Base-by-base conservation (phyloP, 30 jellyfish, hydroid and myxozoan genomes). In the Mastigias papua region DNA sequence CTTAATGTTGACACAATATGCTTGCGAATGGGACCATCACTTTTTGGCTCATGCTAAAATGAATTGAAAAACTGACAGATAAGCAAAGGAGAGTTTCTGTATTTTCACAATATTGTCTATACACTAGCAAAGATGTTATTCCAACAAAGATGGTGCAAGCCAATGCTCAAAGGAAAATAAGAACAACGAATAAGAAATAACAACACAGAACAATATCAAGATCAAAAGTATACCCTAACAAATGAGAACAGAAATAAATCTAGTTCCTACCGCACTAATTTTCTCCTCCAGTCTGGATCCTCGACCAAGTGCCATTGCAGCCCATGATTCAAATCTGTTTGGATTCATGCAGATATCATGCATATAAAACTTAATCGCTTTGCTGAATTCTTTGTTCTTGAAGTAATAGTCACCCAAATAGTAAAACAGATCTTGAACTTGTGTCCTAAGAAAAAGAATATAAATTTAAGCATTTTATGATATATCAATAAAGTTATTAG, bases 211-310 rank as follows among this genome's bases (percentile, higher is more conserved):
- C n/a, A n/a, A n/a, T n/a, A n/a, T n/a, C n/a, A n/a, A n/a, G n/a
- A n/a, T n/a, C n/a, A n/a, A n/a, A n/a, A n/a, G n/a, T n/a, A n/a
- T n/a, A n/a, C n/a, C n/a, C n/a, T n/a, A n/a, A n/a, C n/a, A n/a
- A n/a, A n/a, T n/a, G n/a, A n/a, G n/a, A 15, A 42, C 13, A 42
- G 13, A 42, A 42, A 42, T 42, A 42, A 42, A 42, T 42, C 54
- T 42, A 8, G 7, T 42, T 42, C 95, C 15, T 78, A 95, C 99
- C 37, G 97, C 97, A 67, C 95, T 95, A n/a, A 95, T 90, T 70
- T 95, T 95, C 42, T 95, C 99, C 58, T 95, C 99, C 49, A 95
- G 93, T 29, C 99, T 72, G 60, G 99, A 83, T 10, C 98, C 99
- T 27, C 99, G 65, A 0, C 95, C 96, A 27, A 95, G 80, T 28